phyloP scores from a whole-genome alignment of 2,888 invertebrate genomes.

The Zeuzera pyrina region DNA sequence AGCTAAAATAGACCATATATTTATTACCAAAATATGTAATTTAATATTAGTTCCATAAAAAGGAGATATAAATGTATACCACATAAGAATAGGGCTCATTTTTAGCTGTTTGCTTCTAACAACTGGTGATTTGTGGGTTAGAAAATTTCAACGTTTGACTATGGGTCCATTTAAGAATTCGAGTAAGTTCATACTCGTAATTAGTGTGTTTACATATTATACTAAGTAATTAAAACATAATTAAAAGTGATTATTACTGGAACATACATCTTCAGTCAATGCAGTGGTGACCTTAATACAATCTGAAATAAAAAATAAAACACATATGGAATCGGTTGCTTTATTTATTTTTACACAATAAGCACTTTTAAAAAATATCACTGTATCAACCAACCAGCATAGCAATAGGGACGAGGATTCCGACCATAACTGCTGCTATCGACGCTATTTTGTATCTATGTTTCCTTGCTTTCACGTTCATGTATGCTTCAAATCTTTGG shows the following conservation, averaged over 20 bases:
- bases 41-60: too few relatives aligned
- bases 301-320: slow-evolving; percentile 13
- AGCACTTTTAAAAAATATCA: not conserved
- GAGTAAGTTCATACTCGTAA: not conserved
- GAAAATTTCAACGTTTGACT: too few relatives aligned
- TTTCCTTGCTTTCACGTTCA: slow-evolving; percentile 50
- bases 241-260: slow-evolving; percentile 1
- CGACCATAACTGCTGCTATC: slow-evolving; percentile 42
- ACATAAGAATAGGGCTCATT: too few relatives aligned
- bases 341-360: slow-evolving; percentile 4
- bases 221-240: slow-evolving; percentile 5
- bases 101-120: too few relatives aligned
- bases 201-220: slow-evolving; percentile 8
- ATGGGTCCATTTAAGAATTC: too few relatives aligned
- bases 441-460: slow-evolving; percentile 58
- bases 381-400: slow-evolving; percentile 45
- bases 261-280: slow-evolving; percentile 1
- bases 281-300: not conserved
- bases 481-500: slow-evolving; percentile 46
- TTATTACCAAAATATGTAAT: too few relatives aligned
- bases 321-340: slow-evolving; percentile 6
- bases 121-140: too few relatives aligned
- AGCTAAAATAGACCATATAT: too few relatives aligned
- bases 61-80: too few relatives aligned
- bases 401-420: slow-evolving; percentile 46